phyloP scores from a whole-genome alignment of 2,888 invertebrate genomes.

The Ornithoptera priamus region DNA sequence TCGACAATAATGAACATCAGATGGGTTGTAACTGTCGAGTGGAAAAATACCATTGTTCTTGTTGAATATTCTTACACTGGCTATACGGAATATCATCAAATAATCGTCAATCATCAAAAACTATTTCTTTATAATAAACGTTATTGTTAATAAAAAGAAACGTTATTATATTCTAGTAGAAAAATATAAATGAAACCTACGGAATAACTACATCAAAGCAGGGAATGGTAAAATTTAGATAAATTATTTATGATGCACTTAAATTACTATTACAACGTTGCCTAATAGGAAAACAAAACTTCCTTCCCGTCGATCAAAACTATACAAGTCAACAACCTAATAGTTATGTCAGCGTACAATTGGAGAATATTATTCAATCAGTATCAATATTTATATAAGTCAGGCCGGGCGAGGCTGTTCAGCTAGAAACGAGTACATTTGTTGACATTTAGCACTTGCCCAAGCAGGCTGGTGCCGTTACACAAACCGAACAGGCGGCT shows the following conservation, averaged over 20 bases:
- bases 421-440: conserved; percentile 37
- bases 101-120: no score
- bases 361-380: conserved; percentile 29
- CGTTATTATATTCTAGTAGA: neutral
- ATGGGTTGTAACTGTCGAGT: no score
- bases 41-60: no score
- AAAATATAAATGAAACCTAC: neutral
- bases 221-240: neutral
- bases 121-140: no score
- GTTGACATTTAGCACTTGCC: conserved; percentile 61
- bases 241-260: neutral
- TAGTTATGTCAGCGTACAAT: conserved; percentile 32
- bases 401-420: conserved; percentile 23
- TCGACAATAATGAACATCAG: no score
- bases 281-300: conserved; percentile 11
- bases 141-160: neutral
- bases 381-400: conserved; percentile 33
- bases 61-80: no score
- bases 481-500: conserved; percentile 44
- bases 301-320: conserved; percentile 9
- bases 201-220: neutral
- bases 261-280: neutral
- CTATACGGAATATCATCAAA: no score
- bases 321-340: conserved; percentile 24
- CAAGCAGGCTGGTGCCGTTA: conserved; percentile 55